Base-by-base conservation (phyloP, 2,113 vertebrate species). In the Herpailurus yagouaroundi region DNA sequence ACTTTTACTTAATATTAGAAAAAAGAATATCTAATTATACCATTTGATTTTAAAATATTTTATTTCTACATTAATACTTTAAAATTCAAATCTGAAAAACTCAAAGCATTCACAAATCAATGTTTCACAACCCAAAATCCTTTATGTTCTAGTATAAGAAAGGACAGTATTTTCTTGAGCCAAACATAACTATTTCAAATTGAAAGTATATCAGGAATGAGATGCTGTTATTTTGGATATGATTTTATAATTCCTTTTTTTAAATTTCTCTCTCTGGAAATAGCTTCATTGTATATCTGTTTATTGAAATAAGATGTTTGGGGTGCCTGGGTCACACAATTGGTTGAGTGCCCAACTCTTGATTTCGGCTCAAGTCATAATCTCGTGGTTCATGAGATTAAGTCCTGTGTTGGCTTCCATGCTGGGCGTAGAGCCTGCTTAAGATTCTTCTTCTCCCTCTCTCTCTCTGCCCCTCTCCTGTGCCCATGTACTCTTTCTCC, bases 181-280 rank as follows among this genome's bases (percentile, higher is more conserved):
- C 15, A 87, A 94, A 90, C 64, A 15, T n/a, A 81, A 77, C 4
- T 82, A 80, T 48, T 81, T 94, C 86, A 85, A 76, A 73, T 91
- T 84, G 5, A 81, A 93, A 45, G 13, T 71, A 50, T 14, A 16
- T 52, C 38, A 91, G 7, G 12, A 80, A 95, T 52, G 23, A n/a
- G 5, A 48, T 81, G 10, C 2, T 77, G 36, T 50, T 81, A 82
- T 86, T 95, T 77, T 82, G 5, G 19, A 68, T 41, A 66, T 33
- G 12, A 89, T 94, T 86, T 66, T 11, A 82, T 74, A 91, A 81
- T 38, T 38, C 2, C 2, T 52, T 29, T 57, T 41, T 94, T 92
- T 68, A 21, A 63, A 33, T 69, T 88, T 93, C 19, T 82, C 36
- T 52, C 36, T 82, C 89, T 45, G 48, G 29, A 95, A 87, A 55